Evolutionary conservation across 1,140 invertebrate genomes (phyloP).

Genomic region (Habropoda laboriosa): DNA sequence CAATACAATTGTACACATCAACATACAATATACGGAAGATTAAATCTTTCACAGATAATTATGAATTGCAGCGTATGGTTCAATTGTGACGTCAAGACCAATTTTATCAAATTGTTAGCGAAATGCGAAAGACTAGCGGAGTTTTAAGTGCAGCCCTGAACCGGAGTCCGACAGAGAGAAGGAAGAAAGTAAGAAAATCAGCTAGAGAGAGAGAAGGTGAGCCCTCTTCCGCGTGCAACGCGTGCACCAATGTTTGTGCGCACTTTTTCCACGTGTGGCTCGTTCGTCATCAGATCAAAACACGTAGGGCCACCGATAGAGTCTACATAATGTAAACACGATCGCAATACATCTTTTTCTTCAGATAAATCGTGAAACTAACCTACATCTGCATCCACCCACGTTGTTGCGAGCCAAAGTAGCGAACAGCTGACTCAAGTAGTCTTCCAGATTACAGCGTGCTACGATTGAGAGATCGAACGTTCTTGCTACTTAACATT

Average conservation of each 20-base stretch:
- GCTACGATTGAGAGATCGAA: conserved; percentile 8
- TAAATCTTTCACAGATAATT: no score
- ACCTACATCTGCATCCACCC: conserved; percentile 7
- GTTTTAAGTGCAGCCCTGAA: conserved; percentile 53
- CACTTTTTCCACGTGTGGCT: conserved; percentile 34
- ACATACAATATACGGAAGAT: no score
- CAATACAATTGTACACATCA: no score
- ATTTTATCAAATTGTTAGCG: background rate
- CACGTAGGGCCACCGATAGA: conserved; percentile 57
- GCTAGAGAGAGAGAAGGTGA: conserved; percentile 33
- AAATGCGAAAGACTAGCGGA: background rate
- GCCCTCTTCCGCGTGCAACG: conserved; percentile 26
- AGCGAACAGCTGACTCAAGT: conserved; percentile 54
- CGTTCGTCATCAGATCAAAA: conserved; percentile 49
- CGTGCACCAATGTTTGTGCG: conserved; percentile 9
- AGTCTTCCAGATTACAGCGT: conserved; percentile 1
- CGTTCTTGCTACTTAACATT: conserved; percentile 7
- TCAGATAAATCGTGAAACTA: conserved; percentile 45
- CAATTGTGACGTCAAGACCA: no score
- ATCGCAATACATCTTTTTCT: conserved; percentile 30
- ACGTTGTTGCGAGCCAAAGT: conserved; percentile 16
- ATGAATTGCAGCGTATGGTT: no score
- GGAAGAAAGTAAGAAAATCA: conserved; percentile 60
- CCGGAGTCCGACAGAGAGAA: conserved; percentile 40
- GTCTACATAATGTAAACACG: conserved; percentile 48